Conservation (phyloP, 2,113 vertebrate genomes). For the Pygoscelis adeliae region DNA sequence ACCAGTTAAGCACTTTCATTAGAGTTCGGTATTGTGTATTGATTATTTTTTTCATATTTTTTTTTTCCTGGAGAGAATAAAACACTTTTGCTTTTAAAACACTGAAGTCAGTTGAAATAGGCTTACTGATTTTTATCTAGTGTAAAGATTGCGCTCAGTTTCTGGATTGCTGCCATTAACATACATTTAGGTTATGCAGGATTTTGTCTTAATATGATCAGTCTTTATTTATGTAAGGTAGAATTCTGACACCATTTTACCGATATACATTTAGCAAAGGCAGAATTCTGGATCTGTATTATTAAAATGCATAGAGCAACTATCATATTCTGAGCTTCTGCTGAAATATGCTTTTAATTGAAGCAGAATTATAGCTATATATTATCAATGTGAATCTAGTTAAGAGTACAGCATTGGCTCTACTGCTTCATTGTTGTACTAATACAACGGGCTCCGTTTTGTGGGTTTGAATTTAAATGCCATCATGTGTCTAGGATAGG, state of each 20-base stretch:
- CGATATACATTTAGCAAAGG: constrained; percentile 60
- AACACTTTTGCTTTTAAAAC: constrained; percentile 21
- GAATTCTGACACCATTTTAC: constrained; percentile 72
- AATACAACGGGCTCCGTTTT: not conserved
- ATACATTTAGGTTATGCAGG: constrained; percentile 32
- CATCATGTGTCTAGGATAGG: not conserved
- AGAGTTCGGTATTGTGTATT: not conserved
- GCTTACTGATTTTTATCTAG: constrained; percentile 36
- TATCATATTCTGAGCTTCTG: constrained; percentile 68
- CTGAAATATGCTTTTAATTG: constrained; percentile 83
- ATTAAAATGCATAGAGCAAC: constrained; percentile 74
- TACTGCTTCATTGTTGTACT: not conserved
- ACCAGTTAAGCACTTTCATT: not conserved
- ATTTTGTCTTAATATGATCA: constrained; percentile 77
- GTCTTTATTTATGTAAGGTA: constrained; percentile 77
- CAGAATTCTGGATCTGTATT: constrained; percentile 61
- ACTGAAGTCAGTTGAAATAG: not conserved
- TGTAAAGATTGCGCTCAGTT: constrained; percentile 1
- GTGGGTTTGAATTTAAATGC: constrained; percentile 20
- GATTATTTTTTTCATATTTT: not conserved
- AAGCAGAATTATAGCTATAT: constrained; percentile 75
- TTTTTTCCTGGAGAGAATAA: not conserved
- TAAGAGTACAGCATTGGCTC: constrained; percentile 30
- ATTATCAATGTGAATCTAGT: constrained; percentile 68
- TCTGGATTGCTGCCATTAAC: constrained; percentile 50